Conservation (phyloP, 2,888 invertebrate genomes). For the Drosophila flavopinicola region DNA sequence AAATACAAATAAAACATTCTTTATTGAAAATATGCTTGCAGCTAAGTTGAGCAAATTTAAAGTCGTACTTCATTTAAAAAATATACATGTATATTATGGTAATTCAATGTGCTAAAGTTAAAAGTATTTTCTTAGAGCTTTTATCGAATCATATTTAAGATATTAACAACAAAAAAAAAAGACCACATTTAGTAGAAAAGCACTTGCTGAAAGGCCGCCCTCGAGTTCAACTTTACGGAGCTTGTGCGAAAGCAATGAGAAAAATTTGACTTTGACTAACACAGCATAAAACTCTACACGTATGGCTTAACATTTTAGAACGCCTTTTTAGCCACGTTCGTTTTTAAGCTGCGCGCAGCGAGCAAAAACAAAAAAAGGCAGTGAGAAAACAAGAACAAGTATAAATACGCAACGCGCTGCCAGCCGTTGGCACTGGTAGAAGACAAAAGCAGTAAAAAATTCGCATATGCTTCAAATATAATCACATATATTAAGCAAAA, state of each 20-base stretch:
- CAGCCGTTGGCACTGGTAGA: slow-evolving; percentile 9
- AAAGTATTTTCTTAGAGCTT: neutral
- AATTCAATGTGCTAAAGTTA: no score
- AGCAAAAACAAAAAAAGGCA: slow-evolving; percentile 8
- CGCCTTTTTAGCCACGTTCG: slow-evolving; percentile 58
- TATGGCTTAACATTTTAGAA: slow-evolving; percentile 71
- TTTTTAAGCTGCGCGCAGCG: slow-evolving; percentile 38
- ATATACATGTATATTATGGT: no score
- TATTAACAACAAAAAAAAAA: neutral
- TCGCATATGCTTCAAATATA: slow-evolving; percentile 55
- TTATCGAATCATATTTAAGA: neutral
- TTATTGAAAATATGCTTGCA: neutral
- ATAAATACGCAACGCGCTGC: slow-evolving; percentile 37
- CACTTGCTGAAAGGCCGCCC: slow-evolving; percentile 6
- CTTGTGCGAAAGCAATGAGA: slow-evolving; percentile 27
- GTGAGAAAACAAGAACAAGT: slow-evolving; percentile 22
- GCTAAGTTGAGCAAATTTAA: no score
- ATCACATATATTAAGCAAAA: slow-evolving; percentile 46
- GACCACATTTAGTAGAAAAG: slow-evolving; percentile 4
- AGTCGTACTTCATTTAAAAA: no score
- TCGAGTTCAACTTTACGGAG: slow-evolving; percentile 5
- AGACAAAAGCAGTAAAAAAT: slow-evolving; percentile 46
- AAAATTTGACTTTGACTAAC: slow-evolving; percentile 75
- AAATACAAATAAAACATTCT: neutral
- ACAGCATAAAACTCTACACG: slow-evolving; percentile 70